These are phyloP conservation scores for Cotesia chilonis DNA, from an alignment of 1,140 invertebrate species.

Conservation along the genomic window DNA sequence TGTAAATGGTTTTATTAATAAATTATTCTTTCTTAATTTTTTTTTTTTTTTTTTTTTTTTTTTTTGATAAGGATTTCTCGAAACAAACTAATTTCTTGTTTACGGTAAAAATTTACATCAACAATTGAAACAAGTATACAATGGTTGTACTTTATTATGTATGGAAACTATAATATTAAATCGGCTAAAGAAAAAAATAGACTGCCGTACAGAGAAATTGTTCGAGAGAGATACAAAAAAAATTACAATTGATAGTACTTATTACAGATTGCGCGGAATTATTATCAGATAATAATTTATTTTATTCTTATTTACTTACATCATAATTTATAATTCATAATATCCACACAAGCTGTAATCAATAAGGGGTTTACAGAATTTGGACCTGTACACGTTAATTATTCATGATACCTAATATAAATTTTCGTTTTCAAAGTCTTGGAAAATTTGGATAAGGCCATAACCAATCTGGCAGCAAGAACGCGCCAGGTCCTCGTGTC, in stretches of 20 bases:
- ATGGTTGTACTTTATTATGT: slow-evolving; percentile 43
- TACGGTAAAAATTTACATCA: slow-evolving; percentile 62
- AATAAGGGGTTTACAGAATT: slow-evolving; percentile 61
- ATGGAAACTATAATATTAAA: background rate
- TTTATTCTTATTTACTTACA: slow-evolving; percentile 43
- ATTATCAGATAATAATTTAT: slow-evolving; percentile 43
- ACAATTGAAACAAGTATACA: slow-evolving; percentile 57
- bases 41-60: slow-evolving; percentile 62
- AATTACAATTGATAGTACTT: slow-evolving; percentile 45
- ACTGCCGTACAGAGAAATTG: slow-evolving; percentile 53
- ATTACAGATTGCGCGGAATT: slow-evolving; percentile 59
- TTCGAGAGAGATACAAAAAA: slow-evolving; percentile 55
- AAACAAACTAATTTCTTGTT: slow-evolving; percentile 60
- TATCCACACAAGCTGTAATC: slow-evolving; percentile 60
- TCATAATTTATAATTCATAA: background rate
- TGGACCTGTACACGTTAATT: slow-evolving; percentile 60
- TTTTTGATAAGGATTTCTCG: slow-evolving; percentile 61
- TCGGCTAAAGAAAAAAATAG: slow-evolving; percentile 43
- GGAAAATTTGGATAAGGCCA: slow-evolving; percentile 67
- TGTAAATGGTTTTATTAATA: slow-evolving; percentile 67
- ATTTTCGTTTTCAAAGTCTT: slow-evolving; percentile 62
- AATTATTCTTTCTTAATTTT: slow-evolving; percentile 57
- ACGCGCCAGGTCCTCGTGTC: slow-evolving; percentile 58
- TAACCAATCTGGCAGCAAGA: slow-evolving; percentile 65
- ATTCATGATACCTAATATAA: slow-evolving; percentile 64